phyloP scores from a whole-genome alignment of 1,140 invertebrate genomes.

The Drosophila erecta region DNA sequence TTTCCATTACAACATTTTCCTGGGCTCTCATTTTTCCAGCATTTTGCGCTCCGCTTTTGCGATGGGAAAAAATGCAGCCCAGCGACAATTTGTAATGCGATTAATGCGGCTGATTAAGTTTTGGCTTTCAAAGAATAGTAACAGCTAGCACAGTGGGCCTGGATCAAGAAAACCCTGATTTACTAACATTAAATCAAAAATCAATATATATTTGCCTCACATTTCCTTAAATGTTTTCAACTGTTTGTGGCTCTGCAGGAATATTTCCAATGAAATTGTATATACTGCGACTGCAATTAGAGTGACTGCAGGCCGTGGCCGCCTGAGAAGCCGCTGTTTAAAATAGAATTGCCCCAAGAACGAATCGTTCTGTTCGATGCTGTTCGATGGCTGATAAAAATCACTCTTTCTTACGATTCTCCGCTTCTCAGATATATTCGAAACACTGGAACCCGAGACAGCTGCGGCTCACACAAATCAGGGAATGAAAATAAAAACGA shows the following conservation, averaged over 20 bases:
- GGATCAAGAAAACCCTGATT: neutral
- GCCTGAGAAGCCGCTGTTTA: neutral
- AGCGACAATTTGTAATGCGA: conserved; percentile 77
- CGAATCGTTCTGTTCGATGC: conserved; percentile 7
- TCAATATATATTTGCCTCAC: too few species aligned
- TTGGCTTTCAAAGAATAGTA: conserved; percentile 29
- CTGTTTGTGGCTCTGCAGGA: too few species aligned
- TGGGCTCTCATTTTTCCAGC: conserved; percentile 6
- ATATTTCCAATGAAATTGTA: neutral
- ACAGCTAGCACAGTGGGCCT: conserved; percentile 10
- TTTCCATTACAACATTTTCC: conserved; percentile 62
- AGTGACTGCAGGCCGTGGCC: too few species aligned
- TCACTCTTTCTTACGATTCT: conserved; percentile 5
- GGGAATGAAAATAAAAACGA: conserved; percentile 20
- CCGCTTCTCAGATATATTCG: neutral
- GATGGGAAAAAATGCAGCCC: conserved; percentile 61
- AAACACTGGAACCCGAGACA: conserved; percentile 13
- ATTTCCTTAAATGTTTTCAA: too few species aligned
- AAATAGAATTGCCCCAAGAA: neutral
- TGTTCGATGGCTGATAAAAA: neutral
- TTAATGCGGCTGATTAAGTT: conserved; percentile 76
- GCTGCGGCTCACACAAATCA: conserved; percentile 19
- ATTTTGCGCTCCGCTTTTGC: conserved; percentile 2
- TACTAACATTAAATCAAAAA: neutral
- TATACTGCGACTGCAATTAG: too few species aligned